These are phyloP conservation scores for Aphelocoma coerulescens DNA, from an alignment of 2,113 vertebrate species.

Conservation along the genomic window DNA sequence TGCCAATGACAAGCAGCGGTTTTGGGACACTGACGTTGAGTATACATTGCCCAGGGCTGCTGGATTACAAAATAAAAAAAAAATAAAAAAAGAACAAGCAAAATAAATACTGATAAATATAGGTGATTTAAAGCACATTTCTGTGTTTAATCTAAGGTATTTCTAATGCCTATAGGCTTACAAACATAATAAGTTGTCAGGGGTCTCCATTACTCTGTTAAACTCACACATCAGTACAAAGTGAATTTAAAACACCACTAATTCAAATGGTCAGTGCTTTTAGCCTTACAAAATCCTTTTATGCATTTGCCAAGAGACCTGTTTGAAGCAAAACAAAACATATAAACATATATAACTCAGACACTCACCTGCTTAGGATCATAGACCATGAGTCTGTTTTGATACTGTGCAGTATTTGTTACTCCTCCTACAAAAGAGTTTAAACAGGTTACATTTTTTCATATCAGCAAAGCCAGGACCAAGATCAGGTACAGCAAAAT, in stretches of 20 bases:
- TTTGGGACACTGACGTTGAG: not conserved
- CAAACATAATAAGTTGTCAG: not conserved
- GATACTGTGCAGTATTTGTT: constrained; percentile 97
- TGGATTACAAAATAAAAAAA: not conserved
- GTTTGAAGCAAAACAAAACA: not conserved
- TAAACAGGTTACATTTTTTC: constrained; percentile 50
- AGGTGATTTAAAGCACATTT: not conserved
- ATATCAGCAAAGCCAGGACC: not conserved
- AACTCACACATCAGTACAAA: not conserved
- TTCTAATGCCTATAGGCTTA: not conserved
- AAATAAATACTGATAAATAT: constrained; percentile 6
- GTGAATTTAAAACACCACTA: not conserved
- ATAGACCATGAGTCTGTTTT: constrained; percentile 96
- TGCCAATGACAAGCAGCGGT: not conserved
- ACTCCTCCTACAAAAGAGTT: constrained; percentile 87
- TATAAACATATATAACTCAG: not conserved
- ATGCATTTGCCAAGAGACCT: not conserved
- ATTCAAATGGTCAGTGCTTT: not conserved
- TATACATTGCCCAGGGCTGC: not conserved
- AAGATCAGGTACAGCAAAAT: constrained; percentile 24
- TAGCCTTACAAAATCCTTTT: not conserved
- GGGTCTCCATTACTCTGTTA: not conserved
- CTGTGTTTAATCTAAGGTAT: not conserved
- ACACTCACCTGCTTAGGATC: constrained; percentile 89
- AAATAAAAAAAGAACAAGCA: not conserved